Evolutionary conservation across 2,888 invertebrate genomes (phyloP).

Genomic region (Seladonia tumulorum): DNA sequence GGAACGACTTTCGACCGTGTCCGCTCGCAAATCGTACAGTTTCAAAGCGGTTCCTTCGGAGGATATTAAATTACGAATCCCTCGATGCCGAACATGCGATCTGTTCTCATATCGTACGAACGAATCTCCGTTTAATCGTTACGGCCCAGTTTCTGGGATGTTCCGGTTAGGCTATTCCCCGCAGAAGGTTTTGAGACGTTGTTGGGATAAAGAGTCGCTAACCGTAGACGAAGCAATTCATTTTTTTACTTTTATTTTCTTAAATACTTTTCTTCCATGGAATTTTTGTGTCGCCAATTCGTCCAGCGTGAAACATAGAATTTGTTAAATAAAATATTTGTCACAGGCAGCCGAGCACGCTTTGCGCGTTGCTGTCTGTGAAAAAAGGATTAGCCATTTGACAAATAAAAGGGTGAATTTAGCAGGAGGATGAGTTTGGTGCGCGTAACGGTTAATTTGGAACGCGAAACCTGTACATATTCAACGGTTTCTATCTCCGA

Average conservation of each 20-base stretch:
- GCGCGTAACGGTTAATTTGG: neutral
- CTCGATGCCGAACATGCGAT: slow-evolving; percentile 6
- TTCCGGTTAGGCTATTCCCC: neutral
- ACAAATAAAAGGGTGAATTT: too few species aligned
- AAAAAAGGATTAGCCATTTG: too few species aligned
- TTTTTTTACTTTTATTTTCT: too few species aligned
- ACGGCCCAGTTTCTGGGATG: neutral
- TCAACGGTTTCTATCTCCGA: neutral
- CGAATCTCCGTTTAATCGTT: slow-evolving; percentile 26
- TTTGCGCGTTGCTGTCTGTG: too few species aligned
- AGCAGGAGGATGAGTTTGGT: too few species aligned
- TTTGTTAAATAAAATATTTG: too few species aligned
- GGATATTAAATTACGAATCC: slow-evolving; percentile 47
- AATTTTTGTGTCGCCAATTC: too few species aligned
- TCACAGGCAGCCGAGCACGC: too few species aligned
- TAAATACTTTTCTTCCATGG: too few species aligned
- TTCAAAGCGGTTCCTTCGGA: slow-evolving; percentile 32
- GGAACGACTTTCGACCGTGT: slow-evolving; percentile 8
- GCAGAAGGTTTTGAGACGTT: neutral
- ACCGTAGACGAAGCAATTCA: too few species aligned
- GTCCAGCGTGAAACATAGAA: too few species aligned
- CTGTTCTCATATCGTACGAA: slow-evolving; percentile 9
- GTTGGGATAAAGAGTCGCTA: neutral
- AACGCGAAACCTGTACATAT: neutral
- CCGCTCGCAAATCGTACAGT: slow-evolving; percentile 32